phyloP scores from a whole-genome alignment of 1,140 invertebrate genomes.

The Coenobita brevimanus region DNA sequence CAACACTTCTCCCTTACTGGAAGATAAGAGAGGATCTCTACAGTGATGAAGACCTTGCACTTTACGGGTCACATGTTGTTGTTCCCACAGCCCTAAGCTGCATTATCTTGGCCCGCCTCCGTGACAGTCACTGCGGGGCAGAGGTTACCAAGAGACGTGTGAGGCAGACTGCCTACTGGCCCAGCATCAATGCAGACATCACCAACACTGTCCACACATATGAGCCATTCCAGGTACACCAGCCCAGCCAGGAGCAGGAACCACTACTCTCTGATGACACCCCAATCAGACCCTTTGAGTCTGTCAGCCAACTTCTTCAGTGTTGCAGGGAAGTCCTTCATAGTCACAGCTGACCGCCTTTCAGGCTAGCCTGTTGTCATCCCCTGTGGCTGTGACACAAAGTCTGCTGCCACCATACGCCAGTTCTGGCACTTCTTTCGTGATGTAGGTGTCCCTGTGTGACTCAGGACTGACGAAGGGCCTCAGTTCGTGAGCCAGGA shows the following conservation, averaged over 20 bases:
- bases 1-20: not conserved
- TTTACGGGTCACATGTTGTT: constrained; percentile 25
- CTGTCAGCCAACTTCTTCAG: constrained; percentile 69
- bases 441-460: not conserved
- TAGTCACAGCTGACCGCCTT: constrained; percentile 69
- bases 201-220: constrained; percentile 64
- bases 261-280: no score
- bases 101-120: constrained; percentile 4
- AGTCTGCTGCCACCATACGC: not conserved
- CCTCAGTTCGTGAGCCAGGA: not conserved
- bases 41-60: constrained; percentile 14
- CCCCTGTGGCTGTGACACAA: constrained; percentile 5
- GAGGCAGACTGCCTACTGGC: constrained; percentile 70
- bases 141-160: constrained; percentile 65
- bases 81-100: no score
- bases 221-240: no score
- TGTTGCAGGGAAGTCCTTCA: constrained; percentile 63
- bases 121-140: constrained; percentile 7
- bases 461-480: not conserved
- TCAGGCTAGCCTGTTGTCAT: constrained; percentile 52
- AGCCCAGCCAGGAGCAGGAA: no score
- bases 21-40: not conserved
- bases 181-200: constrained; percentile 68
- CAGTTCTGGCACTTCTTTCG: not conserved
- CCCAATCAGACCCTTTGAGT: constrained; percentile 70